Evolutionary conservation across 2,797 vertebrate genomes (phyloP).

Genomic region (Peromyscus eremicus): DNA sequence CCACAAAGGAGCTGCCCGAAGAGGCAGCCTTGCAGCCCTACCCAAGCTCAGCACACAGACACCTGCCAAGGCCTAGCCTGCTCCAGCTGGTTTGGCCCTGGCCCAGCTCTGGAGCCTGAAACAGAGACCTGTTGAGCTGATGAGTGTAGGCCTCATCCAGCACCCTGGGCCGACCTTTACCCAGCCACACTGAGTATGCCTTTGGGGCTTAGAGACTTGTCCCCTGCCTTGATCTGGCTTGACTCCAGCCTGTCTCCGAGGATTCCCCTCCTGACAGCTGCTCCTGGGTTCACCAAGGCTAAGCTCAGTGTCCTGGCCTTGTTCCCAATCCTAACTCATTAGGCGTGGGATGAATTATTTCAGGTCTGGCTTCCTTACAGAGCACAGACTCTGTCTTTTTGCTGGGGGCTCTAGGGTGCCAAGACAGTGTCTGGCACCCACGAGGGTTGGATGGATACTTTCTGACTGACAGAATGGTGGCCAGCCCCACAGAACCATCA

Average conservation of each 20-base stretch:
- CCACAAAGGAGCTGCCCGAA: not conserved
- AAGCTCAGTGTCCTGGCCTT: not conserved
- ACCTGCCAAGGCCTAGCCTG: not conserved
- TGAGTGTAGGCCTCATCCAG: not conserved
- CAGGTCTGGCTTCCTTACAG: not conserved
- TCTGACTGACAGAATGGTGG: not conserved
- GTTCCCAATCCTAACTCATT: not conserved
- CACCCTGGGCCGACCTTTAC: not conserved
- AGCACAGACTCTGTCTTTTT: not conserved
- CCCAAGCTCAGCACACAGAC: not conserved
- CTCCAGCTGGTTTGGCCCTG: not conserved
- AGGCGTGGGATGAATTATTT: not conserved
- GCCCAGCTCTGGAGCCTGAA: not conserved
- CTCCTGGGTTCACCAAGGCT: not conserved
- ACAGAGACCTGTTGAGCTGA: not conserved
- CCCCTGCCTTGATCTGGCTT: not conserved
- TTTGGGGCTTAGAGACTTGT: not conserved
- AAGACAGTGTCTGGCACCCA: not conserved
- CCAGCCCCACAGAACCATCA: accelerated
- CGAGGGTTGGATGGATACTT: accelerated
- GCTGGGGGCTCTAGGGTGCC: not conserved
- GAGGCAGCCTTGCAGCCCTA: not conserved
- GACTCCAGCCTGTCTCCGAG: not conserved
- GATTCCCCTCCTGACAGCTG: not conserved
- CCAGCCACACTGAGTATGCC: not conserved